Evolutionary conservation across 2,888 invertebrate species (phyloP), one percentile per base, ranked within the genome.

Genomic region (Lordiphosa andalusiaca): DNA sequence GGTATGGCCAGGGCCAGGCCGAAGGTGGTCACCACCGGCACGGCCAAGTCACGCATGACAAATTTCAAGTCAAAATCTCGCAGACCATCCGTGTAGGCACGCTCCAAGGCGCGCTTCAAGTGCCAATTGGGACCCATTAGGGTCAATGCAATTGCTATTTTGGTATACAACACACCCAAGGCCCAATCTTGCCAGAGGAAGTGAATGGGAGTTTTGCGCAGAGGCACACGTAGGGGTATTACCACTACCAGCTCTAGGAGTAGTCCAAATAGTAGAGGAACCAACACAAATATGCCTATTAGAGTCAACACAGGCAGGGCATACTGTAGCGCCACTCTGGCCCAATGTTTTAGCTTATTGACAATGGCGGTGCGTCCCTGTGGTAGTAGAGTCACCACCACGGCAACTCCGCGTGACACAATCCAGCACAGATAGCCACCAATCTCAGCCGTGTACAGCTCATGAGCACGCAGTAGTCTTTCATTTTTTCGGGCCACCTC

Each of bases 111-210:
- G 3, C 95, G 92, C 53, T 97, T 94, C 82, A 99, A 91, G 88
- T 95, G 93, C 95, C 98, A 98, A 90, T 98, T 98, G 6, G 98
- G 98, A 0, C 98, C 98, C 98, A 99, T 98, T 93, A 99, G 95
- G 0, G 97, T 97, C 21, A 98, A 91, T 0, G 98, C 99, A 85
- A 98, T 97, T 12, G 98, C 95, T 55, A 99, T 98, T 91, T 99
- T 99, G 1, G 98, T 98, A 88, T 99, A 98, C 0, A 99, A 91
- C 9, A 99, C 97, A 21, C 99, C 98, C 23, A 99, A 91, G 0
- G 98, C 98, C 99, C 99, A 99, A 90, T 99, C 98, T 78, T 98
- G 96, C 95, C 95, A 96, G 48, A 96, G 92, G 87, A 96, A 96
- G 55, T 95, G 91, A 33, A 96, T 94, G 0, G 96, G 98, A 6